Evolutionary conservation across 2,113 vertebrate genomes (phyloP), one percentile per base, ranked within the genome.

Genomic region (Callipepla squamata): DNA sequence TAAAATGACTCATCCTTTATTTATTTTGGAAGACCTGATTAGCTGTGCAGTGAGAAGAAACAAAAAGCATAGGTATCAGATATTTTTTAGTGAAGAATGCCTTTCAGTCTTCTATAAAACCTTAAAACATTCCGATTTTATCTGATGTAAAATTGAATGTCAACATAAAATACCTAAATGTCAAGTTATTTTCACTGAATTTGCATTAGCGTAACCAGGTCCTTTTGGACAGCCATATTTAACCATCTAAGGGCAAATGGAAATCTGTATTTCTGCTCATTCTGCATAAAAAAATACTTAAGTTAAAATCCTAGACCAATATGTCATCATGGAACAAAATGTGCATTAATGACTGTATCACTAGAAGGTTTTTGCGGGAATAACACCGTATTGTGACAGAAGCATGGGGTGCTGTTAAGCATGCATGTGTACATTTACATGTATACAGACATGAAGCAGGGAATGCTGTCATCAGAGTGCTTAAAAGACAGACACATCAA

Each of bases 121-220:
- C 13, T 84, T 61, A 22, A 40, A 80, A 61, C 36, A 75, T 45
- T 42, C 1, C 25, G 75, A 47, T 95, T 87, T 75, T 1, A 22
- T 23, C 50, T 30, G 40, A 85, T 25, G 79, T 86, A 59, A 44
- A 90, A 51, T 48, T 87, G 81, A 47, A 89, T 93, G 58, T 83
- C 57, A 94, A 25, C 15, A 83, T n/a, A 57, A 79, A 92, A 80
- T 61, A 5, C 62, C 47, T 88, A 95, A 94, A 95, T 87, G 74
- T 91, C 77, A 93, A 89, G 57, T 36, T 7, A 91, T 42, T 75
- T 66, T 75, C 73, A 87, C 44, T 59, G 42, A 51, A 72, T 85
- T 45, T 91, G 76, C n/a, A 50, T 17, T 66, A 85, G 57, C 63
- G 11, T 59, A 81, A 50, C 36, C 40, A 66, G 15, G 15, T 87